Conservation (phyloP, 2,113 vertebrate species). For the Vireo altiloquus region DNA sequence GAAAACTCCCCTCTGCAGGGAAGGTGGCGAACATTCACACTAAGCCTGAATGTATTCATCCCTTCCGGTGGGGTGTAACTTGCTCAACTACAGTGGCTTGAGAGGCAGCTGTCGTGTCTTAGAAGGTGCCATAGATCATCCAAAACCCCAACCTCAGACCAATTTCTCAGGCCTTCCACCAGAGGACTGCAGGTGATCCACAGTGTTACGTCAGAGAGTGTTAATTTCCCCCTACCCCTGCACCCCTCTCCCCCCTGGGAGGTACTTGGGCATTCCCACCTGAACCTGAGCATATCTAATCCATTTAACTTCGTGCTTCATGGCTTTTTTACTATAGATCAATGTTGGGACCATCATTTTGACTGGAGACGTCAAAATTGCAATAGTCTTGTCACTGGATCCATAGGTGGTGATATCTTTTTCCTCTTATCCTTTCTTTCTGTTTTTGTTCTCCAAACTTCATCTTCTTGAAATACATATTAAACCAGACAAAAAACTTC, state of each 20-base stretch:
- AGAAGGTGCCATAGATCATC: neutral
- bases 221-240: neutral
- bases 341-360: neutral
- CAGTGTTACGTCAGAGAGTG: neutral
- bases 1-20: neutral
- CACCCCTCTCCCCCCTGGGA: fast-evolving
- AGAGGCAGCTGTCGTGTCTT: neutral
- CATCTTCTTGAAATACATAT: neutral
- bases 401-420: neutral
- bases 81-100: fast-evolving
- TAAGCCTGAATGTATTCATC: neutral
- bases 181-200: neutral
- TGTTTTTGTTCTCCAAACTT: neutral
- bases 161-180: neutral
- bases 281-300: neutral
- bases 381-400: neutral
- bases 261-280: neutral
- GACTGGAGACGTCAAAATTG: neutral
- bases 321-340: neutral
- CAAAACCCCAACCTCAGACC: neutral
- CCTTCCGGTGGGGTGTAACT: neutral
- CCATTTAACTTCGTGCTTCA: neutral
- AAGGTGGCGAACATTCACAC: neutral
- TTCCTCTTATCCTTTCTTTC: neutral
- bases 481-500: neutral